A percentile compares a stretch with the other conserved stretches of the same genome.
phyloP scores from a whole-genome alignment of 2,113 vertebrate species.

The Stigmatopora nigra region DNA sequence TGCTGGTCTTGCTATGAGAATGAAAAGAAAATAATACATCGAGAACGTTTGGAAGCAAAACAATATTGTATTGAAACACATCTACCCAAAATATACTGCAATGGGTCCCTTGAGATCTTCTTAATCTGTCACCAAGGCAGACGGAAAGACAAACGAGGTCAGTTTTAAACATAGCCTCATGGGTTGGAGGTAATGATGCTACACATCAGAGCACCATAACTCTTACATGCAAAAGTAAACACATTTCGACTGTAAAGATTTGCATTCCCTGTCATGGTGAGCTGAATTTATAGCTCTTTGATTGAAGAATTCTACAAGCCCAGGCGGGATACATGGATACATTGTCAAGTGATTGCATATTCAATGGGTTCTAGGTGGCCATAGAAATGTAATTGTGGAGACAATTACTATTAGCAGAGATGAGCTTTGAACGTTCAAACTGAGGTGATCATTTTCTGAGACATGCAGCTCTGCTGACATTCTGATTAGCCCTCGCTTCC shows the following conservation, averaged over 20 bases:
- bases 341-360: constrained; percentile 35
- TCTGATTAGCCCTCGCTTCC: constrained; percentile 29
- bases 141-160: constrained; percentile 5
- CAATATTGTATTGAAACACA: neutral
- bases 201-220: constrained; percentile 25
- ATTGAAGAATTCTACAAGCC: constrained; percentile 17
- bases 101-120: neutral
- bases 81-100: neutral
- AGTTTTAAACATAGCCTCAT: neutral
- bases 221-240: constrained; percentile 16
- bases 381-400: constrained; percentile 44
- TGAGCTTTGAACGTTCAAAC: constrained; percentile 61
- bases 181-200: constrained; percentile 6
- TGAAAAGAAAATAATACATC: neutral
- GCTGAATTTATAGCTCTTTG: constrained; percentile 27
- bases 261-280: constrained; percentile 4
- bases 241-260: constrained; percentile 23
- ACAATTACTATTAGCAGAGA: constrained; percentile 48
- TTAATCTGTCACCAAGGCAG: neutral
- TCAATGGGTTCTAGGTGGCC: constrained; percentile 29
- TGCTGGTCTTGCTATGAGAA: constrained; percentile 12
- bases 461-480: constrained; percentile 24
- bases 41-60: neutral
- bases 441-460: constrained; percentile 36
- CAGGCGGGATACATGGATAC: constrained; percentile 40